phyloP scores from a whole-genome alignment of 2,888 invertebrate species.

The Leptura quadrifasciata region DNA sequence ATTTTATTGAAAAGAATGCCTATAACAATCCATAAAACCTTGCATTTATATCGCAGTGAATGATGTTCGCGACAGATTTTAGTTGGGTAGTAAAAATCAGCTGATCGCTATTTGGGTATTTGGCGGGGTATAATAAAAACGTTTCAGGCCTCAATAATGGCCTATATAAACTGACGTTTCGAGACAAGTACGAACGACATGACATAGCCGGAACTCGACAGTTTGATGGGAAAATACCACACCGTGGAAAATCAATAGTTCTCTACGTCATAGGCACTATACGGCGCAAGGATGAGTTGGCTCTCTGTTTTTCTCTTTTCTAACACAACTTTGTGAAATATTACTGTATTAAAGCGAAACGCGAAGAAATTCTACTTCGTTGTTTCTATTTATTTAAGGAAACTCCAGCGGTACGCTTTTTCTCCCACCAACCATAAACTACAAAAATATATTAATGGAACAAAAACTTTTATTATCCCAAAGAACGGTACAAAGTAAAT shows the following conservation, averaged over 20 bases:
- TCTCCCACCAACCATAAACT: constrained; percentile 28
- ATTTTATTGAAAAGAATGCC: constrained; percentile 57
- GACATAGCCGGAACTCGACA: constrained; percentile 59
- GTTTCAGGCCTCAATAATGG: constrained; percentile 63
- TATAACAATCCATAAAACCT: constrained; percentile 60
- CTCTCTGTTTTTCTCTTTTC: constrained; percentile 52
- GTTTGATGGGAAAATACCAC: constrained; percentile 69
- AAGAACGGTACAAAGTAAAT: constrained; percentile 11
- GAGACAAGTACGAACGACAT: constrained; percentile 60
- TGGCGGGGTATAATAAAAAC: constrained; percentile 59
- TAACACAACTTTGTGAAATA: constrained; percentile 49
- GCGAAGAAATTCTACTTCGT: constrained; percentile 44
- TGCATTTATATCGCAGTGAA: constrained; percentile 54
- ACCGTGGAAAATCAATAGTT: constrained; percentile 72
- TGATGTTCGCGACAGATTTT: constrained; percentile 60
- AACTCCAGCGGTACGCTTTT: constrained; percentile 29
- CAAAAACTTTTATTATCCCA: constrained; percentile 37
- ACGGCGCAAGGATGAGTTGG: constrained; percentile 59
- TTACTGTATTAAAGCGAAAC: constrained; percentile 47
- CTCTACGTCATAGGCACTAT: constrained; percentile 70
- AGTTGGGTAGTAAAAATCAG: constrained; percentile 63
- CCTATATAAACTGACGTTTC: constrained; percentile 71
- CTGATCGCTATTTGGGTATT: constrained; percentile 59
- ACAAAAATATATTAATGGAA: constrained; percentile 42
- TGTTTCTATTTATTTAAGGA: constrained; percentile 49